Evolutionary conservation across 2,797 vertebrate genomes (phyloP).

Genomic region (Gymnodraco acuticeps): DNA sequence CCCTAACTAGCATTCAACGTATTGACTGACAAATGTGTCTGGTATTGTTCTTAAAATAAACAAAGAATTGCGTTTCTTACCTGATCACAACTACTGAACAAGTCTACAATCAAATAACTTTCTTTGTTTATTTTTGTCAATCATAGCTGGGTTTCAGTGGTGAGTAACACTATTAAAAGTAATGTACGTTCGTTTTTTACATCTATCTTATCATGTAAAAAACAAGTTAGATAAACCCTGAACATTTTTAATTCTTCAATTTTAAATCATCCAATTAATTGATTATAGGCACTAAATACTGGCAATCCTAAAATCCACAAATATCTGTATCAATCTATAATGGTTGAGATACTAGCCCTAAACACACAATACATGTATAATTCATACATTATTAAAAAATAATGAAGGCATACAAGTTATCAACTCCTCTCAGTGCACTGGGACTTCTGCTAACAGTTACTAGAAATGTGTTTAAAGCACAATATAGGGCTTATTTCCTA

Average conservation of each 20-base stretch:
- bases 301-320: slow-evolving; percentile 37
- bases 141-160: slow-evolving; percentile 7
- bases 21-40: slow-evolving; percentile 6
- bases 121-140: slow-evolving; percentile 25
- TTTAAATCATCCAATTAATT: slow-evolving; percentile 22
- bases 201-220: not conserved
- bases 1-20: not conserved
- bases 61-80: not conserved
- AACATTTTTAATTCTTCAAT: slow-evolving; percentile 9
- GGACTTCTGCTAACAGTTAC: slow-evolving; percentile 13
- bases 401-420: slow-evolving; percentile 42
- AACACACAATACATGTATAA: slow-evolving; percentile 30
- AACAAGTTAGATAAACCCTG: not conserved
- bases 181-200: not conserved
- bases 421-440: slow-evolving; percentile 21
- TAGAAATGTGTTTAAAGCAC: slow-evolving; percentile 46
- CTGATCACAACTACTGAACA: slow-evolving; percentile 2
- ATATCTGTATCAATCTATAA: slow-evolving; percentile 20
- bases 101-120: not conserved
- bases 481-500: slow-evolving; percentile 26
- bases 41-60: not conserved
- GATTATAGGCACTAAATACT: slow-evolving; percentile 56
- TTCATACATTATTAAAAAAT: slow-evolving; percentile 4
- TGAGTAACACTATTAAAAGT: slow-evolving; percentile 8
- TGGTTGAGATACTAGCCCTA: slow-evolving; percentile 25